Conservation (phyloP, 2,797 vertebrate genomes). For the Rhynchotus rufescens region DNA sequence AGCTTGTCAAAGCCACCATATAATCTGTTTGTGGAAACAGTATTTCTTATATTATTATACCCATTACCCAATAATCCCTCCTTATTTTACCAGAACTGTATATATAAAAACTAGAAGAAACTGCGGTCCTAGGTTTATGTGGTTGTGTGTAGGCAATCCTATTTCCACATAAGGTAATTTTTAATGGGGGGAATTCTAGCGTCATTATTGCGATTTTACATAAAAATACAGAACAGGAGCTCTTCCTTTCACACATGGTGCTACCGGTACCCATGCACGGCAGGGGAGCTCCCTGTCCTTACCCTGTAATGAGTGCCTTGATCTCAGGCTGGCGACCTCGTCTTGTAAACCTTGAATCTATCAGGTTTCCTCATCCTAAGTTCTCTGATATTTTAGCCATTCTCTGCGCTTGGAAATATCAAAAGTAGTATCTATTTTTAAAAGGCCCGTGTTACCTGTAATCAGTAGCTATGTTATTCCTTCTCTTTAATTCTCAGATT, state of each 20-base stretch:
- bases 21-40: not conserved
- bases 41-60: not conserved
- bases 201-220: not conserved
- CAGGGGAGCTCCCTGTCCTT: not conserved
- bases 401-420: not conserved
- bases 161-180: not conserved
- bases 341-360: not conserved
- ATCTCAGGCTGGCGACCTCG: slow-evolving; percentile 4
- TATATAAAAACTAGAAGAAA: not conserved
- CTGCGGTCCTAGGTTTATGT: not conserved
- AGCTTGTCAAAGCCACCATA: not conserved
- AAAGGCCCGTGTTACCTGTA: slow-evolving; percentile 9
- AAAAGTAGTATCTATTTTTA: slow-evolving; percentile 11
- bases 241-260: not conserved
- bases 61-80: not conserved
- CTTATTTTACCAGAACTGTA: not conserved
- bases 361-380: not conserved
- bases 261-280: not conserved
- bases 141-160: not conserved
- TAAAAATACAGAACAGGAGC: not conserved
- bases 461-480: not conserved
- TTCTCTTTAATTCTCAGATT: not conserved
- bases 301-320: not conserved
- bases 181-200: not conserved
- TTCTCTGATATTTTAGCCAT: not conserved